Evolutionary conservation across 37 sponge, comb jelly and placozoan genomes (phyloP).

Genomic region (Chondrilla cf. caribensis): DNA sequence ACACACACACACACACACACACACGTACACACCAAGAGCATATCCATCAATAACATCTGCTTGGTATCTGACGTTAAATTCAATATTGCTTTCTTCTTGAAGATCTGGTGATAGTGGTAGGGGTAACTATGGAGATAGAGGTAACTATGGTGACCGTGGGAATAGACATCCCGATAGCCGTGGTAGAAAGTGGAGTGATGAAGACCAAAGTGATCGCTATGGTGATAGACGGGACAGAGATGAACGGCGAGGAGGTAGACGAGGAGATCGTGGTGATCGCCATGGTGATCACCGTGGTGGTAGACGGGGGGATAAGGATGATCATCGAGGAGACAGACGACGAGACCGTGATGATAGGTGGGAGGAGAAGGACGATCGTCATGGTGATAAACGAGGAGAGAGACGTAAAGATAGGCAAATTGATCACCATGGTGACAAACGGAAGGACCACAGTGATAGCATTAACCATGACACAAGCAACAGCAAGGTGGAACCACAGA

Average conservation of each 20-base stretch:
- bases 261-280: neutral
- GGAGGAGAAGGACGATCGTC: neutral
- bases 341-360: neutral
- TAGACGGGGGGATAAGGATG: neutral
- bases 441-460: neutral
- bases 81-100: too few relatives aligned
- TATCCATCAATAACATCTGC: too few relatives aligned
- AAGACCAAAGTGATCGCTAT: neutral
- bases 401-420: conserved; percentile 10
- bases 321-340: neutral
- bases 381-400: conserved; percentile 1
- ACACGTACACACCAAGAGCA: too few relatives aligned
- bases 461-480: neutral
- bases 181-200: conserved; percentile 10
- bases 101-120: conserved; percentile 1
- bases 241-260: neutral
- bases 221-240: conserved; percentile 13
- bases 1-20: too few relatives aligned
- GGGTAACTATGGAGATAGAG: neutral
- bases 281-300: neutral
- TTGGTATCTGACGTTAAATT: too few relatives aligned
- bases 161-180: neutral
- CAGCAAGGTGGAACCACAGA: neutral
- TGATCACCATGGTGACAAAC: conserved; percentile 20
- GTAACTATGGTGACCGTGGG: neutral